Evolutionary conservation across 2,113 vertebrate genomes (phyloP).

Genomic region (Maylandia zebra): DNA sequence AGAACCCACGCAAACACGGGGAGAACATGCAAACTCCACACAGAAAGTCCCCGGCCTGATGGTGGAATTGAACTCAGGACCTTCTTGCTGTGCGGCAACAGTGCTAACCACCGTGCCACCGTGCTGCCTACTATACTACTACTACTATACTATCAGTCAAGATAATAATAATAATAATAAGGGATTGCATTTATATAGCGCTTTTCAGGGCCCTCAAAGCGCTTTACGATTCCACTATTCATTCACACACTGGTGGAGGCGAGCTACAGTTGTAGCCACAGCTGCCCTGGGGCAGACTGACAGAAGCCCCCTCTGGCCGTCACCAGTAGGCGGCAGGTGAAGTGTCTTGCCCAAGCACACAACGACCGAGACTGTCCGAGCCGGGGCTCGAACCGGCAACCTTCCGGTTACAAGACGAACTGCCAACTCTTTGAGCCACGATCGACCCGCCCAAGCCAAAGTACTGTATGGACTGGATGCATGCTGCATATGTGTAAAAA

Average conservation of each 20-base stretch:
- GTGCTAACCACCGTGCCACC: too few relatives aligned
- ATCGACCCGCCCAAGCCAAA: neutral
- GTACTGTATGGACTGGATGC: neutral
- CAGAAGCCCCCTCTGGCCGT: neutral
- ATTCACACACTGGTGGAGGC: neutral
- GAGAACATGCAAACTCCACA: too few relatives aligned
- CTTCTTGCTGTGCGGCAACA: too few relatives aligned
- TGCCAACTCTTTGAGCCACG: neutral
- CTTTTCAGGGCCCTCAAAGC: neutral
- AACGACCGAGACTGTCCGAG: accelerated
- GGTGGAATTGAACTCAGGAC: too few relatives aligned
- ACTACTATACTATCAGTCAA: neutral
- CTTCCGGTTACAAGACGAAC: neutral
- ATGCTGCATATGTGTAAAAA: neutral
- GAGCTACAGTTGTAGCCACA: too few relatives aligned
- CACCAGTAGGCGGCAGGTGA: neutral
- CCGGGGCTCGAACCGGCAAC: neutral
- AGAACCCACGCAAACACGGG: too few relatives aligned
- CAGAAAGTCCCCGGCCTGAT: too few relatives aligned
- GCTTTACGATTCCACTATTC: neutral
- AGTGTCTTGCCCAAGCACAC: neutral
- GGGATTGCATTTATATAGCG: neutral
- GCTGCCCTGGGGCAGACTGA: too few relatives aligned
- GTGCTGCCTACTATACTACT: too few relatives aligned
- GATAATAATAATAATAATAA: neutral